These are phyloP conservation scores for Teleogryllus oceanicus DNA, from an alignment of 2,888 invertebrate species.

Conservation along the genomic window DNA sequence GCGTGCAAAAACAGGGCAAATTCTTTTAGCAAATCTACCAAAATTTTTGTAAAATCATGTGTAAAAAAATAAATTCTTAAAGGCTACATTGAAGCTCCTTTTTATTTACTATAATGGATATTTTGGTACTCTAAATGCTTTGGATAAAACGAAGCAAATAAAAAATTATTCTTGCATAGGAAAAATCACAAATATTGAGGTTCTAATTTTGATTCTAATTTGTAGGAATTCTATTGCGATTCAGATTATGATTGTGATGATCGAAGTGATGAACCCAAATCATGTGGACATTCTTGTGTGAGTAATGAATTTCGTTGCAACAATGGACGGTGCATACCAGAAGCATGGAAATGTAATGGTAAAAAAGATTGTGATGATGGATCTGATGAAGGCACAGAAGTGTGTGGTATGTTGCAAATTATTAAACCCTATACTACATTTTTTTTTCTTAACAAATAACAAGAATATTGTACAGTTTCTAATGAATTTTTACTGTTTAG, in stretches of 20 bases:
- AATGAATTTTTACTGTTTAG: not conserved
- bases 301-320: conserved; percentile 58
- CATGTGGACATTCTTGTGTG: conserved; percentile 36
- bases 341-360: conserved; percentile 67
- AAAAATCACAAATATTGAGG: no score
- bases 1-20: no score
- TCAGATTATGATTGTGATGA: conserved; percentile 57
- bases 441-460: not conserved
- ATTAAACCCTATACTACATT: conserved; percentile 19
- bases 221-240: conserved; percentile 58
- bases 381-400: conserved; percentile 61
- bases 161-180: no score
- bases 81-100: no score
- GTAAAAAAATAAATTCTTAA: no score
- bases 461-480: not conserved
- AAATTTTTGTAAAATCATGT: no score
- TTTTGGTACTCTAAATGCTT: no score
- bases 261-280: conserved; percentile 42
- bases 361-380: conserved; percentile 66
- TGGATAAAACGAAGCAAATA: no score
- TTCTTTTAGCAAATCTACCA: no score
- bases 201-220: not conserved
- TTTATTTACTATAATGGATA: no score
- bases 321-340: conserved; percentile 63
- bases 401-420: conserved; percentile 50